A percentile compares a stretch with the other conserved stretches of the same genome.
Conservation (phyloP, 2,888 invertebrate genomes). For the Troides helena region DNA sequence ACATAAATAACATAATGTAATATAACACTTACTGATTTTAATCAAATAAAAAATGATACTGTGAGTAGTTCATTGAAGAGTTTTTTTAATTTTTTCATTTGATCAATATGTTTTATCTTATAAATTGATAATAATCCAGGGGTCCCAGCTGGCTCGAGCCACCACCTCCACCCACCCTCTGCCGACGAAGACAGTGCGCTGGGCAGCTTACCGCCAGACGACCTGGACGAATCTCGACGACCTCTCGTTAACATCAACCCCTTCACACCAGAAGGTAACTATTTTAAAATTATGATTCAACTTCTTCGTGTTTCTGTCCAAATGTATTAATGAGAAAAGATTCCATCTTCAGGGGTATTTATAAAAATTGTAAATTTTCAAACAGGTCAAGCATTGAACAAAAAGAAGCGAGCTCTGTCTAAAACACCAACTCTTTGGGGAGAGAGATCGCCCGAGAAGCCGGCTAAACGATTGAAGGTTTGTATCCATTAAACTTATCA, state of each 20-base stretch:
- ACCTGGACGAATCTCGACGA: constrained; percentile 61
- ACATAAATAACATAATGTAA: no score
- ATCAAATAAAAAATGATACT: no score
- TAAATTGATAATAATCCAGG: constrained; percentile 39
- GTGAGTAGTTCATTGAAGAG: no score
- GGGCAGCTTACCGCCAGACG: constrained; percentile 68
- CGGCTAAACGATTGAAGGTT: constrained; percentile 82
- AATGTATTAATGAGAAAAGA: no score
- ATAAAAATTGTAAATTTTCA: background rate
- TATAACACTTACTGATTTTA: no score
- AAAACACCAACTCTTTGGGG: constrained; percentile 74
- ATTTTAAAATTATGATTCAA: background rate
- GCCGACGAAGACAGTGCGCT: constrained; percentile 68
- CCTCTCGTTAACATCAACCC: constrained; percentile 91
- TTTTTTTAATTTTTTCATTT: no score
- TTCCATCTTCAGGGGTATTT: background rate
- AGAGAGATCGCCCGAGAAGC: constrained; percentile 82
- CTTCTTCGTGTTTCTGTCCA: no score
- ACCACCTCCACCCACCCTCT: constrained; percentile 67
- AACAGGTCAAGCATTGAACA: constrained; percentile 82
- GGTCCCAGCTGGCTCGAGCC: constrained; percentile 66
- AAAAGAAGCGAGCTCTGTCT: constrained; percentile 84
- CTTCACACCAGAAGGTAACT: constrained; percentile 87
- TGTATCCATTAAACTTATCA: constrained; percentile 30
- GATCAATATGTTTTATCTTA: no score